A percentile compares a stretch with the other conserved stretches of the same genome.
These are phyloP conservation scores for Chiloscyllium punctatum DNA, from an alignment of 2,797 vertebrate genomes.

Conservation along the genomic window DNA sequence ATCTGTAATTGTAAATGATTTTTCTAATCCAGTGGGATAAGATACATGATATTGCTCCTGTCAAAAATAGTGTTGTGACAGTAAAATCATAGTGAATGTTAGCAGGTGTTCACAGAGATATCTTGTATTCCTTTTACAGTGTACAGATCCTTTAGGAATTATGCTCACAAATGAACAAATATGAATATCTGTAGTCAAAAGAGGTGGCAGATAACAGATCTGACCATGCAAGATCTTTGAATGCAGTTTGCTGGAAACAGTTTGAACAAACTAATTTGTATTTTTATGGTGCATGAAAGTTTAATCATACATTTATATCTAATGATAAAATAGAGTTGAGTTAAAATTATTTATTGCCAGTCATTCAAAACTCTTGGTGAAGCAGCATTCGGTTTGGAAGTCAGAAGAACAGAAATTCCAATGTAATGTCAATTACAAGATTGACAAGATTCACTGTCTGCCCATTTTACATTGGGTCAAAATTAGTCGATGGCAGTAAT, in stretches of 20 bases:
- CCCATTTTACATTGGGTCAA: neutral
- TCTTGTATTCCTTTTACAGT: slow-evolving; percentile 30
- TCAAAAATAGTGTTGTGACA: slow-evolving; percentile 36
- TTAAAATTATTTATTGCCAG: neutral
- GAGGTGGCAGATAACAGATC: slow-evolving; percentile 26
- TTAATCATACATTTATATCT: neutral
- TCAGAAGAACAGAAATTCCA: neutral
- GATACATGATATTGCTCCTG: slow-evolving; percentile 14
- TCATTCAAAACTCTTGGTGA: neutral
- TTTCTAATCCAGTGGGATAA: slow-evolving; percentile 26
- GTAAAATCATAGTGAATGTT: slow-evolving; percentile 34
- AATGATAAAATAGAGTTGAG: neutral
- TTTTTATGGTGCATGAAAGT: neutral
- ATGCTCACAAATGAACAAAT: slow-evolving; percentile 35
- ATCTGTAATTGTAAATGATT: slow-evolving; percentile 35
- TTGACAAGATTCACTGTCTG: neutral
- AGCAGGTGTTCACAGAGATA: slow-evolving; percentile 36
- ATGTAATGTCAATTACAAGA: neutral
- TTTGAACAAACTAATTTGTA: slow-evolving; percentile 3
- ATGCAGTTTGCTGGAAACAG: neutral
- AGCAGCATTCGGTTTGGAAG: neutral
- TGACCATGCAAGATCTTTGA: neutral
- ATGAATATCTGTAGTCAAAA: slow-evolving; percentile 22
- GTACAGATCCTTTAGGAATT: slow-evolving; percentile 37
- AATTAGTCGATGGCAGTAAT: too few relatives aligned